Evolutionary conservation across 2,888 invertebrate genomes (phyloP), one percentile per base, ranked within the genome.

Genomic region (Chorisops tibialis): DNA sequence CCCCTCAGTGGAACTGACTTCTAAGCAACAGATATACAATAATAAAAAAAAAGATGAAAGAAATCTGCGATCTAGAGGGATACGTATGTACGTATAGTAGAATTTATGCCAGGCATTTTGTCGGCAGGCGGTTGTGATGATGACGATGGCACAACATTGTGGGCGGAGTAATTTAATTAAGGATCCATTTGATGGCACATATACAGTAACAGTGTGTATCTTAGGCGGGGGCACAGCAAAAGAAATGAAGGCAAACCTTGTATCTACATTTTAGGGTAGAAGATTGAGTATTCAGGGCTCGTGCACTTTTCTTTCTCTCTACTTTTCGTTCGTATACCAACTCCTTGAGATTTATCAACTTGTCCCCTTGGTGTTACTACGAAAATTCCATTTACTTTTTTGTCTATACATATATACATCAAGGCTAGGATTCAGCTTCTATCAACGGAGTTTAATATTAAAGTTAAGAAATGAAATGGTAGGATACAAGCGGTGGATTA

Each of bases 101-200:
- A 22, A 47, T 47, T 47, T 21, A 47, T 47, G 21, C 21, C 47
- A 47, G 22, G n/a, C 47, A 47, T 47, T 18, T 47, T 16, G 2
- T 41, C 12, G 16, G 62, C 63, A 65, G 61, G 56, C 56, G 61
- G 51, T 64, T 62, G 69, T 69, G 69, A 73, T 71, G 70, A 70
- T 68, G 70, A 70, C 16, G 16, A 45, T 64, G 67, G 65, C 14
- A 9, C 22, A 50, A 63, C 61, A 63, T 60, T 70, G 71, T 74
- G 74, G 76, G 77, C 73, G 76, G 77, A 74, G 77, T 78, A 78
- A 78, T 76, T 77, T 72, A 77, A 78, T 78, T 77, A 78, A 72
- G 77, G 75, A 77, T 77, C 75, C 77, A 78, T 77, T 78, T 78
- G 77, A 77, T 76, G 75, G 71, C 70, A 73, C 69, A 71, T 41